Percentiles rank a stretch among this genome's conserved stretches.
Conservation (phyloP, 2,888 invertebrate species). For the Chromoteleia sp. region DNA sequence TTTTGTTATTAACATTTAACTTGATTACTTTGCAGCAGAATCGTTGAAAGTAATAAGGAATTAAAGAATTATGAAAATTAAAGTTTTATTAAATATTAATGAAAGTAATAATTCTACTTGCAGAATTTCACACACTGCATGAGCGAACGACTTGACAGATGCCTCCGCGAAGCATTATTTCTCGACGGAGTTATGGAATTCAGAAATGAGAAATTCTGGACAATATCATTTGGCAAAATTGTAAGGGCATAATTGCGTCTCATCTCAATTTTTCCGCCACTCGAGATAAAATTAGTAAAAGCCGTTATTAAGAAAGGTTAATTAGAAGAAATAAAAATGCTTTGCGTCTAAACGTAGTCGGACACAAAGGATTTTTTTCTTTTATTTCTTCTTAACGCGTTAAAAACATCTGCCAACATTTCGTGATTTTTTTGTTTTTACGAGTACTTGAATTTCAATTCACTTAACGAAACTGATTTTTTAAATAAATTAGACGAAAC, state of each 20-base stretch:
- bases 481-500: neutral
- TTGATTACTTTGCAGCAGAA: slow-evolving; percentile 9
- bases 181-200: slow-evolving; percentile 88
- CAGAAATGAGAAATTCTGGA: slow-evolving; percentile 88
- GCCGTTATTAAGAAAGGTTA: slow-evolving; percentile 12
- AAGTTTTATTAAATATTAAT: slow-evolving; percentile 55
- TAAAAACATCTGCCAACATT: too few species aligned
- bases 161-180: slow-evolving; percentile 87
- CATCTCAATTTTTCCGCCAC: slow-evolving; percentile 2
- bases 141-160: slow-evolving; percentile 87
- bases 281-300: slow-evolving; percentile 3
- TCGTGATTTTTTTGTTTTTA: too few species aligned
- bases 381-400: neutral
- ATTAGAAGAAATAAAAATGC: too few species aligned
- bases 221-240: slow-evolving; percentile 87
- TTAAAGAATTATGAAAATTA: too few species aligned
- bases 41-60: too few species aligned
- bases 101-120: slow-evolving; percentile 58
- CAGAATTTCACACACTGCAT: slow-evolving; percentile 88
- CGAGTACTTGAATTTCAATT: too few species aligned
- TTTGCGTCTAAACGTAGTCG: too few species aligned
- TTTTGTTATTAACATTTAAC: too few species aligned
- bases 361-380: neutral
- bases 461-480: neutral
- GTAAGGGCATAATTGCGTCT: slow-evolving; percentile 78